phyloP scores from a whole-genome alignment of 2,113 vertebrate genomes.

The Seriola dumerili region DNA sequence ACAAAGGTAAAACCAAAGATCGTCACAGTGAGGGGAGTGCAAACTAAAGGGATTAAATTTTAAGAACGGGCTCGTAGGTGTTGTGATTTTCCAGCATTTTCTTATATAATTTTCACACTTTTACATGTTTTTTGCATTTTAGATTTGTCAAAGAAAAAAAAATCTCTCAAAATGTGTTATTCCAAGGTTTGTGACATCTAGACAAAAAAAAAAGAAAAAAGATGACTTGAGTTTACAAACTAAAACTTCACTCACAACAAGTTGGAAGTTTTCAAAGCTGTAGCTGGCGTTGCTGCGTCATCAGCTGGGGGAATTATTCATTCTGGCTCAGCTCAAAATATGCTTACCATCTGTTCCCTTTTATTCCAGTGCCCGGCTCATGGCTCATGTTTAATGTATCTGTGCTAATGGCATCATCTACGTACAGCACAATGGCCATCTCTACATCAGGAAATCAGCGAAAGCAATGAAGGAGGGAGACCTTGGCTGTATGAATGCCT shows the following conservation, averaged over 20 bases:
- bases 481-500: conserved; percentile 61
- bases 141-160: conserved; percentile 2
- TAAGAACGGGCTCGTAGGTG: not conserved
- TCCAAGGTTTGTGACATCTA: conserved; percentile 6
- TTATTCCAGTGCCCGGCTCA: conserved; percentile 71
- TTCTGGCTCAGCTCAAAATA: conserved; percentile 78
- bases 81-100: conserved; percentile 6
- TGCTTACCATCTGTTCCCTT: conserved; percentile 84
- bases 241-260: conserved; percentile 60
- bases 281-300: conserved; percentile 73
- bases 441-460: conserved; percentile 61
- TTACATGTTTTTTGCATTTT: conserved; percentile 13
- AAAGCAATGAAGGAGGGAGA: conserved; percentile 38
- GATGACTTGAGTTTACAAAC: not conserved
- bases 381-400: conserved; percentile 84
- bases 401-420: conserved; percentile 77
- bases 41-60: conserved; percentile 9
- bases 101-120: not conserved
- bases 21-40: conserved; percentile 13
- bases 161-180: conserved; percentile 3
- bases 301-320: conserved; percentile 77
- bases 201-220: not conserved
- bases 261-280: conserved; percentile 62
- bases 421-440: conserved; percentile 67
- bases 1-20: conserved; percentile 55